Evolutionary conservation across 2,113 vertebrate species (phyloP).

Genomic region (Chloebia gouldiae): DNA sequence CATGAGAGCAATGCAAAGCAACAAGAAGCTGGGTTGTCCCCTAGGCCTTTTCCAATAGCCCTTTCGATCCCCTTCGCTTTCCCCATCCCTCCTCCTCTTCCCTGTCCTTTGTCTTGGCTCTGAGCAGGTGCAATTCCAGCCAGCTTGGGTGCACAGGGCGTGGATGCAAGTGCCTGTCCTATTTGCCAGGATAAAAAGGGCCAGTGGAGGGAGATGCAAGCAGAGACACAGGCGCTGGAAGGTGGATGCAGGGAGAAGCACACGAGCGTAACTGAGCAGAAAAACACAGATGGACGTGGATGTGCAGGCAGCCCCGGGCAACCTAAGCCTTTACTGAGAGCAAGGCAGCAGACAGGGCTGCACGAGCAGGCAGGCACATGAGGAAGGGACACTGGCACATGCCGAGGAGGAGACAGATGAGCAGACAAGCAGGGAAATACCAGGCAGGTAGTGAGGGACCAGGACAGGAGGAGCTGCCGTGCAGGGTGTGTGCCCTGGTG

Average conservation of each 20-base stretch:
- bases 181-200: neutral
- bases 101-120: neutral
- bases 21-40: neutral
- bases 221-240: neutral
- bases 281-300: neutral
- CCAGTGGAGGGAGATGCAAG: neutral
- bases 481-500: rapidly evolving
- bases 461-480: neutral
- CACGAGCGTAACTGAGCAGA: neutral
- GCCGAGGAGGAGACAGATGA: neutral
- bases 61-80: neutral
- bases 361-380: neutral
- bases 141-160: rapidly evolving
- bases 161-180: neutral
- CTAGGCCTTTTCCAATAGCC: neutral
- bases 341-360: neutral
- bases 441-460: neutral
- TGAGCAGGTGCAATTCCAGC: rapidly evolving
- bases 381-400: neutral
- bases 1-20: neutral
- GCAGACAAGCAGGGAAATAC: neutral
- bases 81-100: neutral
- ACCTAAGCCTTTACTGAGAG: neutral
- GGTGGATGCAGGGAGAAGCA: rapidly evolving
- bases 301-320: neutral